Percentiles rank a stretch among this genome's conserved stretches.
phyloP scores from a whole-genome alignment of 1,140 invertebrate genomes.

The Drosophila carrolli region DNA sequence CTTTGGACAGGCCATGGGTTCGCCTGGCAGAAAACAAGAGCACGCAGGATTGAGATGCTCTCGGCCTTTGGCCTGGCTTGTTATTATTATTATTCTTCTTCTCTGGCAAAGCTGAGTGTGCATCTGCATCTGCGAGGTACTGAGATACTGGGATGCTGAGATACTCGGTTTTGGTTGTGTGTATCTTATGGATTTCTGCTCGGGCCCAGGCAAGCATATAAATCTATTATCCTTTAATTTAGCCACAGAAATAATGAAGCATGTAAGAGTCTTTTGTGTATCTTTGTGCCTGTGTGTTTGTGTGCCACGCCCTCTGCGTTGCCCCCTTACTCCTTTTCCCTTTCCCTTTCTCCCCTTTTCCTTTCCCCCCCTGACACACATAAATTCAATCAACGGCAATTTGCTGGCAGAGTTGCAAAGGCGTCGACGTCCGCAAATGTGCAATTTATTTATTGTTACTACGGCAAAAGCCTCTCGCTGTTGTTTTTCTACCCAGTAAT shows the following conservation, averaged over 20 bases:
- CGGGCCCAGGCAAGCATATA: slow-evolving; percentile 59
- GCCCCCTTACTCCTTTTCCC: neutral
- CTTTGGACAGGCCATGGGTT: slow-evolving; percentile 16
- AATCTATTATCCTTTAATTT: slow-evolving; percentile 83
- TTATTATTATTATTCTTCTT: slow-evolving; percentile 54
- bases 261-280: slow-evolving; percentile 54
- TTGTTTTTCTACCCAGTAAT: slow-evolving; percentile 12
- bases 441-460: slow-evolving; percentile 73
- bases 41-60: slow-evolving; percentile 30
- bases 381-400: slow-evolving; percentile 76
- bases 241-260: slow-evolving; percentile 74
- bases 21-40: neutral
- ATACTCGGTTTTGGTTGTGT: neutral
- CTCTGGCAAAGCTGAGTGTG: slow-evolving; percentile 14
- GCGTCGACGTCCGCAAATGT: slow-evolving; percentile 54
- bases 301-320: slow-evolving; percentile 11
- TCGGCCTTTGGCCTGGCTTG: slow-evolving; percentile 24
- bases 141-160: too few species aligned
- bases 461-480: neutral
- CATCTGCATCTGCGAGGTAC: slow-evolving; percentile 25
- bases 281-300: slow-evolving; percentile 30
- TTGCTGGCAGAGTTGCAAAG: slow-evolving; percentile 61
- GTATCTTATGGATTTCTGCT: slow-evolving; percentile 63
- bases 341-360: neutral
- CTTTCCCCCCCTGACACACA: slow-evolving; percentile 23